Evolutionary conservation across 2,113 vertebrate genomes (phyloP), one percentile per base, ranked within the genome.

Genomic region (Alces alces): DNA sequence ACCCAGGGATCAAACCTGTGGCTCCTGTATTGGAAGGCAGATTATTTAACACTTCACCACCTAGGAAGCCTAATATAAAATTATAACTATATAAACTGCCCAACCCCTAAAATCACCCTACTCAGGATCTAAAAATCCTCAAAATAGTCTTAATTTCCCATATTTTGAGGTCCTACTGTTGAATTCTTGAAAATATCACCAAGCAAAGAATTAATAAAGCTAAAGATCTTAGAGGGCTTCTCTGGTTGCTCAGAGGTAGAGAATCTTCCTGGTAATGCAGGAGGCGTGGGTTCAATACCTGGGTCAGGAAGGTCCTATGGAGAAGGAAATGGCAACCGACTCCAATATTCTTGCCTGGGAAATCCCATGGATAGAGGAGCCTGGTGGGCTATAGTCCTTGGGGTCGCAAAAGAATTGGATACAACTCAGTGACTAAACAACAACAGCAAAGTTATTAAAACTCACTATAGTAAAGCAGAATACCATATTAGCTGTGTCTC

Each of bases 111-210:
- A 95, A 92, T 66, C 17, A 78, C 28, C 19, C 33, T 52, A 13
- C 27, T 60, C 3, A 60, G 25, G 30, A 60, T 14, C 19, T 55
- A 73, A 64, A 95, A 82, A 13, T 15, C 30, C 14, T 55, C 39
- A 60, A 92, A 85, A 60, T 60, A 58, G 25, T 43, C 28, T 95
- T 86, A 64, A 43, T 52, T 90, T 64, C 25, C 14, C 47, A 36
- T 55, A 19, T 91, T 70, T 79, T 76, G 58, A 83, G 15, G 84
- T 6, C 4, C 28, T 21, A 55, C 27, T 85, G 30, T 14, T 89
- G 47, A 89, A 23, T 76, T 93, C n/a, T 86, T 23, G 57, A 58
- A 82, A 94, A 61, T 73, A 36, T 50, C 45, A 70, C 30, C 23
- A 64, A 70, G 54, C 5, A 82, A 23, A 10, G 6, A 61, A 54